Percentiles rank a stretch among this genome's conserved stretches.
phyloP scores from a whole-genome alignment of 2,797 vertebrate species.

The Tympanoctomys barrerae region DNA sequence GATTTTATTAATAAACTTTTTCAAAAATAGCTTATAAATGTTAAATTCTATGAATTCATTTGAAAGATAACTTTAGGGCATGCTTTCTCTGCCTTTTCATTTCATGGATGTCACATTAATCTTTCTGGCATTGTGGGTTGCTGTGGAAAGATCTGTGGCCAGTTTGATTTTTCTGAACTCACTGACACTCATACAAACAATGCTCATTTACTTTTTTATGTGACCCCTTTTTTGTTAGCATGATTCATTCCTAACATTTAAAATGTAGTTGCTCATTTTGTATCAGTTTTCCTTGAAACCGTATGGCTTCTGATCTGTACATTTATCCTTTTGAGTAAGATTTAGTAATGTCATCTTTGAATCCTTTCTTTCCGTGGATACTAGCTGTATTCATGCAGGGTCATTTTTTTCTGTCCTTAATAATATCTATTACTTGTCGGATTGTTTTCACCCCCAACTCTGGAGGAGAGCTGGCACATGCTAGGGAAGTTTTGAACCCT shows the following conservation, averaged over 20 bases:
- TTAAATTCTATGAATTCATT: not conserved
- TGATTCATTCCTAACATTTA: not conserved
- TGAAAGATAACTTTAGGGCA: not conserved
- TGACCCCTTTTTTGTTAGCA: not conserved
- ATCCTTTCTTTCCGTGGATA: not conserved
- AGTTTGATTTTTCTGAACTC: not conserved
- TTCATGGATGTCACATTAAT: not conserved
- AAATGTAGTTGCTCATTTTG: not conserved
- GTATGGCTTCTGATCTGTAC: not conserved
- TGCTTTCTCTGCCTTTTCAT: not conserved
- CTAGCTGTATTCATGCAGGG: not conserved
- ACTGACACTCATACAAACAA: not conserved
- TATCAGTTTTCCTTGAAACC: not conserved
- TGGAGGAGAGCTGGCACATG: not conserved
- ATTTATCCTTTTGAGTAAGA: not conserved
- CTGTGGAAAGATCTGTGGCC: not conserved
- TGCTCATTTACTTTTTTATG: not conserved
- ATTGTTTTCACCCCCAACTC: not conserved
- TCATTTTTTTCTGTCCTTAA: not conserved
- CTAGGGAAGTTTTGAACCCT: not conserved
- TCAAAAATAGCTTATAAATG: not conserved
- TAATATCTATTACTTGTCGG: not conserved
- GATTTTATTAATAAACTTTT: constrained; percentile 28
- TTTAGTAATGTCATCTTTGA: not conserved
- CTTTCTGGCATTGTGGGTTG: not conserved